Conservation (phyloP, 2,797 vertebrate species). For the Hydrophis major region DNA sequence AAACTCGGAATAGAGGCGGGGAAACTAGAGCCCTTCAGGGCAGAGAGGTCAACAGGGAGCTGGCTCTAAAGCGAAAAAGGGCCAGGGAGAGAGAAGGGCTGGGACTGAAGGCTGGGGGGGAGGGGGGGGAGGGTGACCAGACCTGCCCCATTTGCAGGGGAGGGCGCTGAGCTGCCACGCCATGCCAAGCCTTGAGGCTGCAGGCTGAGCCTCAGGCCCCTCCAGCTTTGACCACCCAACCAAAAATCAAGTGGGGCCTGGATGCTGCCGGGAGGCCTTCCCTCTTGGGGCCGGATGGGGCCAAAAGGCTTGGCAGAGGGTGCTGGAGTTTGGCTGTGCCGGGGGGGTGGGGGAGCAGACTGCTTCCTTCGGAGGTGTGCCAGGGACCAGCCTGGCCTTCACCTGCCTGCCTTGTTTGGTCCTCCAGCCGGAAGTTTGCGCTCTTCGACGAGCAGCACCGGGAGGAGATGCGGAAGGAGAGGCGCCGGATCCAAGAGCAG, state of each 20-base stretch:
- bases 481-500: constrained; percentile 94
- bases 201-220: background rate
- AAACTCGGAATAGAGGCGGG: fast-evolving
- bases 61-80: background rate
- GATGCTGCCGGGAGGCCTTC: background rate
- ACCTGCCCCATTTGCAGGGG: background rate
- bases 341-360: background rate
- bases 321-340: too few species aligned
- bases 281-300: background rate
- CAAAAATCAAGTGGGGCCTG: background rate
- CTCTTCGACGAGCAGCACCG: constrained; percentile 96
- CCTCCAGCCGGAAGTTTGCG: constrained; percentile 89
- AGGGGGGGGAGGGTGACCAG: background rate
- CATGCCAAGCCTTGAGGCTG: background rate
- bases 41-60: background rate
- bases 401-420: background rate
- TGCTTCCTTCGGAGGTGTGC: too few species aligned
- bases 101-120: background rate
- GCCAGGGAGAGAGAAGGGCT: background rate
- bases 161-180: background rate
- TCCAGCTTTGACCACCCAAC: background rate
- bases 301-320: background rate
- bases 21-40: background rate
- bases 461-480: constrained; percentile 97
- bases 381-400: background rate